Base-by-base conservation (phyloP, 2,113 vertebrate genomes). In the Thalassarche chlororhynchos region DNA sequence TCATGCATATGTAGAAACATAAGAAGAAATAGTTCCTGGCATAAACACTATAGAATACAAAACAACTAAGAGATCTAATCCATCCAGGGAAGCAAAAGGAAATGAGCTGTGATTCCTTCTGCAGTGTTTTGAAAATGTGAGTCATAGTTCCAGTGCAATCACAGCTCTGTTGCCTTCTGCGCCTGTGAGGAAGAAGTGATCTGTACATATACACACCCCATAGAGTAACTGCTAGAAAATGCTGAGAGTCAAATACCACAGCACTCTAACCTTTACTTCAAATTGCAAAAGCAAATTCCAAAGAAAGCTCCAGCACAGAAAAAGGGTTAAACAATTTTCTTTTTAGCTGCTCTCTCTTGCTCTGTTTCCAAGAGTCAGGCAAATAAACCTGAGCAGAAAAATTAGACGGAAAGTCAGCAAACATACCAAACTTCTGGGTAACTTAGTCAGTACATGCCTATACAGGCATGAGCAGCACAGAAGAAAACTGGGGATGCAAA, bases 41-140 rank as follows among this genome's bases (percentile, higher is more conserved):
- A 72, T 32, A 72, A 90, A 68, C 18, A 20, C 36, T 32, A 17
- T 1, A 69, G 62, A 85, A 55, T 12, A 32, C 14, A 47, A 69
- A 72, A 20, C 12, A 62, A 29, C 21, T 74, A 46, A 75, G 52
- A 72, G 25, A 49, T 29, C 44, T 61, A 61, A 32, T 42, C 28
- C 49, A 66, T 12, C 17, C 5, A 12, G 14, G 26, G 19, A 83
- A 77, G 42, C 28, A 85, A 85, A 79, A 64, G 7, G 14, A 62
- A 91, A 61, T 25, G 8, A 61, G 15, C 5, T 64, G 40, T 34
- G 24, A 89, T 38, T 71, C 57, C 21, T 49, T 34, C 10, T 17
- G 13, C 21, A 20, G 44, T 58, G 12, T 69, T 91, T 68, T 72
- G 51, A 29, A 44, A 88, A 32, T 1, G 5, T 0, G 0, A 60